Evolutionary conservation across 2,888 invertebrate species (phyloP), one percentile per base, ranked within the genome.

Genomic region (Tachina lurida): DNA sequence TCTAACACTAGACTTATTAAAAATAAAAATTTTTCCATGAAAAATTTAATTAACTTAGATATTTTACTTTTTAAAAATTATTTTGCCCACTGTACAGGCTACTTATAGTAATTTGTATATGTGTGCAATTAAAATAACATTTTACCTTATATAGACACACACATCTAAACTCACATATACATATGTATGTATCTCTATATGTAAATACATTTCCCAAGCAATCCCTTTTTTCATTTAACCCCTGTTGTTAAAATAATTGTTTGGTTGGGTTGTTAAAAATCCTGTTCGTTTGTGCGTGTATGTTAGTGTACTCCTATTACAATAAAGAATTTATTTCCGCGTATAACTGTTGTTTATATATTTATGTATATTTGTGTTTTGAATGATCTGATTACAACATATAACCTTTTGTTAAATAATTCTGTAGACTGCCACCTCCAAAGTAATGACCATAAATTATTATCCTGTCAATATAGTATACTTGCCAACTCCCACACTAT

Each of bases 351-450:
- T 62, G 22, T 80, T 31, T 31, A 31, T 31, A 7, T 31, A 31
- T 31, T 31, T 31, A 13, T 73, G 15, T n/a, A 10, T 79, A 39
- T 87, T 17, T 84, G 76, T 78, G 58, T 65, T 79, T 70, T 85
- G 15, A 67, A 13, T n/a, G 43, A n/a, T 43, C 15, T 39, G 41
- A 68, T 76, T 62, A 31, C 62, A 81, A 56, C 19, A 43, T 62
- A 71, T 54, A 60, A 70, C 41, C 63, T 75, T 70, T 70, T 70
- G 73, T 62, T 41, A 22, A 62, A 70, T 63, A 63, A 39, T 43
- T 68, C 13, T 65, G 47, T 31, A 63, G 22, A 52, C 3, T 47
- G n/a, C 56, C 19, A 15, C 41, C 68, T 13, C 4, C 22, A 63
- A 45, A 74, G 45, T 63, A 75, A 39, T 31, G 58, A 54, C 63